Conservation (phyloP, 2,888 invertebrate genomes). For the Frankliniella fusca region DNA sequence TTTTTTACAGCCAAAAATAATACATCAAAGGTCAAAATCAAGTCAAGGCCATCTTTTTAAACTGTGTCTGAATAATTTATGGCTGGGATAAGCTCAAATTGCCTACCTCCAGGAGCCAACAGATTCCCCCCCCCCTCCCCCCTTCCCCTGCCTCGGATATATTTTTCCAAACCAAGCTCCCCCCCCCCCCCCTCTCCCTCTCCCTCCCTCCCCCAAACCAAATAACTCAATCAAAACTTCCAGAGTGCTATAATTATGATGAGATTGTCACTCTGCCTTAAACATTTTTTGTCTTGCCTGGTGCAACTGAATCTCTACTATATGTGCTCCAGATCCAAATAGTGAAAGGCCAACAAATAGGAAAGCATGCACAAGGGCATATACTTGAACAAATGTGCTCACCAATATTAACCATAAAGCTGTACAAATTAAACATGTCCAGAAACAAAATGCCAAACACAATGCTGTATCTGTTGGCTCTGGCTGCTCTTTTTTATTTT, state of each 20-base stretch:
- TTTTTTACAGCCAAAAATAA: neutral
- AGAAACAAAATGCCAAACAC: slow-evolving; percentile 8
- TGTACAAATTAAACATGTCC: neutral
- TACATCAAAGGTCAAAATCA: too few relatives aligned
- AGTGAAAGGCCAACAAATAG: neutral
- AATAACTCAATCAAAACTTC: neutral
- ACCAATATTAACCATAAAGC: neutral
- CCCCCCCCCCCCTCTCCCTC: too few relatives aligned
- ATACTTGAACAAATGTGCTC: neutral
- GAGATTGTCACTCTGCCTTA: neutral
- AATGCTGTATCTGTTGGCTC: neutral
- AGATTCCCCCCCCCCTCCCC: too few relatives aligned
- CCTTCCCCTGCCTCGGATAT: too few relatives aligned
- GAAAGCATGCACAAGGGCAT: neutral
- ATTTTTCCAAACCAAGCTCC: too few relatives aligned
- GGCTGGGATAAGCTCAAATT: too few relatives aligned
- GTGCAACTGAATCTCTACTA: neutral
- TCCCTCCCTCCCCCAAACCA: neutral
- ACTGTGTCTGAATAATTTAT: too few relatives aligned
- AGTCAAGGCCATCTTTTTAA: too few relatives aligned
- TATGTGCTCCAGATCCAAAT: neutral
- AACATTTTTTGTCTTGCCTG: neutral
- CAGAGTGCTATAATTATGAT: neutral
- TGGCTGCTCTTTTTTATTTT: neutral
- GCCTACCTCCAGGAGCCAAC: too few relatives aligned